Conservation (phyloP, 2,113 vertebrate genomes). For the Ochotona curzoniae region DNA sequence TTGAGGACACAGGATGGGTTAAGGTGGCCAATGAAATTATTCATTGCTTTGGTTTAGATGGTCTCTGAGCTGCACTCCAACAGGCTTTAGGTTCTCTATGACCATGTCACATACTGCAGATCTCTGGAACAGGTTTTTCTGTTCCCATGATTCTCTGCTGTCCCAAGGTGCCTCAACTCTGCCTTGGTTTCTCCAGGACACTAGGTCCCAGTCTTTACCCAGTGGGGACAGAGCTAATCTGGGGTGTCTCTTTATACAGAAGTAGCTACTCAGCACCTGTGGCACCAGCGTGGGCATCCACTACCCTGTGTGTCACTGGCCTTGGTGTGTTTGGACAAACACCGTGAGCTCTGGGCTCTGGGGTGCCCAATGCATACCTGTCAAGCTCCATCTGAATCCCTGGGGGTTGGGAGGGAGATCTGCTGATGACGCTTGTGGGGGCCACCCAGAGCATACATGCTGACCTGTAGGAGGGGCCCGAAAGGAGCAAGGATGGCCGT, state of each 20-base stretch:
- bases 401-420: not conserved
- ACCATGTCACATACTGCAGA: not conserved
- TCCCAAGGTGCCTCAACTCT: not conserved
- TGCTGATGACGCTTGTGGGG: not conserved
- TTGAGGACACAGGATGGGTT: not conserved
- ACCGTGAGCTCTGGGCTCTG: not conserved
- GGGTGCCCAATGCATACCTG: not conserved
- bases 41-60: not conserved
- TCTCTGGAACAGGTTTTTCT: not conserved
- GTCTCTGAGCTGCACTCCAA: not conserved
- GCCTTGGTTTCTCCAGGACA: not conserved
- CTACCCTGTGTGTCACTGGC: not conserved
- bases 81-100: not conserved
- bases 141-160: slow-evolving; percentile 3
- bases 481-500: not conserved
- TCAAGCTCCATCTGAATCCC: not conserved
- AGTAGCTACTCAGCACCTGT: not conserved
- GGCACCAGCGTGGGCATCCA: not conserved
- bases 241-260: no score
- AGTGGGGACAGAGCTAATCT: not conserved
- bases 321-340: not conserved
- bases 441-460: not conserved
- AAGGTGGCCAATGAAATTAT: not conserved
- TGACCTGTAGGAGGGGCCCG: not conserved
- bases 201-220: not conserved